Evolutionary conservation across 2,113 vertebrate species (phyloP).

Genomic region (Entelurus aequoreus): DNA sequence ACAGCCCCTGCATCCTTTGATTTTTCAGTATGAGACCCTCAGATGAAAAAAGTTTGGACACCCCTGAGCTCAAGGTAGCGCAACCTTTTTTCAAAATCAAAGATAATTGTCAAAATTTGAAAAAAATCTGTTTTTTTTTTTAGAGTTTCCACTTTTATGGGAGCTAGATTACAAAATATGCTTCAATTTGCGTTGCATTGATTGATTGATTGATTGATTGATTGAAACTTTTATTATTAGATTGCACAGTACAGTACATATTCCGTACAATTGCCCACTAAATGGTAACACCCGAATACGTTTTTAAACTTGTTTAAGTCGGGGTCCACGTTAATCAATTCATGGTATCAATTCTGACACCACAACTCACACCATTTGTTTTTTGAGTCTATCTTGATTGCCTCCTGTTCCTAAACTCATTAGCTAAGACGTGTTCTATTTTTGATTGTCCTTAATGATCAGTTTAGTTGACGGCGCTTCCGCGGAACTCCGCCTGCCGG

Average conservation of each 20-base stretch:
- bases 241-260: too few species aligned
- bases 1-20: too few species aligned
- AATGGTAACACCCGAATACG: too few species aligned
- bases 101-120: neutral
- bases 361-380: conserved; percentile 20
- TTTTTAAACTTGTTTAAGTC: too few species aligned
- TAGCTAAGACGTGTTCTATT: conserved; percentile 46
- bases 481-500: conserved; percentile 28
- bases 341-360: conserved; percentile 19
- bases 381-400: conserved; percentile 46
- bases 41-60: too few species aligned
- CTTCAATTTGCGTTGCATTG: conserved; percentile 6
- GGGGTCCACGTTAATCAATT: too few species aligned
- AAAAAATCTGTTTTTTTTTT: neutral
- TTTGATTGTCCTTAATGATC: conserved; percentile 51
- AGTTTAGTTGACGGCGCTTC: conserved; percentile 40
- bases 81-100: too few species aligned
- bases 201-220: too few species aligned
- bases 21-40: too few species aligned
- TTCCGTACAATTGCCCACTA: too few species aligned
- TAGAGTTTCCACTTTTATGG: neutral
- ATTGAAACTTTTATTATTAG: too few species aligned
- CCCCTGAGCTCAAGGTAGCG: too few species aligned
- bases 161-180: neutral
- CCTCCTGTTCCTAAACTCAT: conserved; percentile 38